Percentiles rank a stretch among this genome's conserved stretches.
Evolutionary conservation across 2,888 invertebrate genomes (phyloP).

Genomic region (Pammene fasciana): DNA sequence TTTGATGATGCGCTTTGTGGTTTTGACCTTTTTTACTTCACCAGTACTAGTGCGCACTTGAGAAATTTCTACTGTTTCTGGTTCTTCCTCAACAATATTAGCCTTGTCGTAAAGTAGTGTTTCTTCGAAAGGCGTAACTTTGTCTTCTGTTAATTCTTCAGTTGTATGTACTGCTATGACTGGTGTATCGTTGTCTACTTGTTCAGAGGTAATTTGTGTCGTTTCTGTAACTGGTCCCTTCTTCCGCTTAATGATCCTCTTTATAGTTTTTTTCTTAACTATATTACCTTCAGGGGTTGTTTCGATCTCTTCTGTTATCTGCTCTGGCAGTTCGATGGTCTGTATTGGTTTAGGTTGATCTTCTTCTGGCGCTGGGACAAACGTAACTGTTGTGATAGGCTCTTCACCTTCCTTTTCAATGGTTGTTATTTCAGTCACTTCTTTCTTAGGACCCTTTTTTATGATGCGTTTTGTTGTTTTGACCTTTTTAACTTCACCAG

Average conservation of each 20-base stretch:
- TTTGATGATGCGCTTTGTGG: too few species aligned
- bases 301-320: neutral
- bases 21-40: too few species aligned
- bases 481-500: conserved; percentile 18
- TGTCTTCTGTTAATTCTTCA: conserved; percentile 51
- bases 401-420: conserved; percentile 5
- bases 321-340: conserved; percentile 14
- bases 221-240: conserved; percentile 2
- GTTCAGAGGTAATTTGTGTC: conserved; percentile 1
- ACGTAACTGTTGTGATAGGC: neutral
- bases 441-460: conserved; percentile 53
- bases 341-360: conserved; percentile 44
- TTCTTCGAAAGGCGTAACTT: conserved; percentile 50
- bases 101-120: conserved; percentile 47
- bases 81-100: conserved; percentile 48
- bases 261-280: conserved; percentile 48
- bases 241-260: neutral
- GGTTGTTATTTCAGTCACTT: conserved; percentile 30
- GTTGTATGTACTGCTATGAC: conserved; percentile 30
- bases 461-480: conserved; percentile 41
- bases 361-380: neutral
- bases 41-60: too few species aligned
- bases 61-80: conserved; percentile 45
- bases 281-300: conserved; percentile 48
- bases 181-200: neutral